phyloP scores from a whole-genome alignment of 37 sponge, comb jelly and placozoan genomes.

The Crambe crambe region DNA sequence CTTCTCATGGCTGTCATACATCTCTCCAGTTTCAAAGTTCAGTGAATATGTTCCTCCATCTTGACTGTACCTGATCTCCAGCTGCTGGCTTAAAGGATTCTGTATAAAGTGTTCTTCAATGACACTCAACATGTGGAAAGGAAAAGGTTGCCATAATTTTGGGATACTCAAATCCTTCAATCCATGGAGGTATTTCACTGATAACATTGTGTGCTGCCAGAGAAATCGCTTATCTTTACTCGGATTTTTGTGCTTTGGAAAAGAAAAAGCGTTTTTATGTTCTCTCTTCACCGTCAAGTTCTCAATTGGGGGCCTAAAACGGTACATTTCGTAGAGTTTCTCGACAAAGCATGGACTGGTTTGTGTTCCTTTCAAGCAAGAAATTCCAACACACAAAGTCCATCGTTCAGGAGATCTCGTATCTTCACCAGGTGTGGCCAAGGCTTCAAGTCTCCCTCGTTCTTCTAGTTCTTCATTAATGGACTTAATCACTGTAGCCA shows the following conservation, averaged over 20 bases:
- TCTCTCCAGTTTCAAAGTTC: slow-evolving; percentile 45
- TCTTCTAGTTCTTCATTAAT: not conserved
- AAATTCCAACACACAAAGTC: slow-evolving; percentile 19
- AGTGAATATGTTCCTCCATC: not conserved
- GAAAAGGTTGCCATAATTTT: slow-evolving; percentile 31
- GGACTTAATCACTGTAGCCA: not conserved
- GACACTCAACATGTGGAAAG: not conserved
- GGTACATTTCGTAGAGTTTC: slow-evolving; percentile 40
- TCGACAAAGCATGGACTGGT: slow-evolving; percentile 66
- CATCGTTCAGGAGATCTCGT: not conserved
- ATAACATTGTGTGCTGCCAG: slow-evolving; percentile 29
- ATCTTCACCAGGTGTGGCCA: not conserved
- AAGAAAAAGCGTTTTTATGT: slow-evolving; percentile 35
- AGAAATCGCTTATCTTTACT: slow-evolving; percentile 10
- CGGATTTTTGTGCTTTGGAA: slow-evolving; percentile 1
- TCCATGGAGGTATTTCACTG: slow-evolving; percentile 7
- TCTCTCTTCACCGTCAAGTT: slow-evolving; percentile 27
- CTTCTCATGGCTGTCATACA: slow-evolving; percentile 5
- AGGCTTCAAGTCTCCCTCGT: no score
- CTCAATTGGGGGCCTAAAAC: not conserved
- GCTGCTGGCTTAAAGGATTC: slow-evolving; percentile 8
- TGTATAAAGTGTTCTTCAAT: slow-evolving; percentile 41
- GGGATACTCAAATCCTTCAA: not conserved
- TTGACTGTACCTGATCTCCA: not conserved
- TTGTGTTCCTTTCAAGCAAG: slow-evolving; percentile 39